These are phyloP conservation scores for Platycheirus albimanus DNA, from an alignment of 2,888 invertebrate genomes.

Conservation along the genomic window DNA sequence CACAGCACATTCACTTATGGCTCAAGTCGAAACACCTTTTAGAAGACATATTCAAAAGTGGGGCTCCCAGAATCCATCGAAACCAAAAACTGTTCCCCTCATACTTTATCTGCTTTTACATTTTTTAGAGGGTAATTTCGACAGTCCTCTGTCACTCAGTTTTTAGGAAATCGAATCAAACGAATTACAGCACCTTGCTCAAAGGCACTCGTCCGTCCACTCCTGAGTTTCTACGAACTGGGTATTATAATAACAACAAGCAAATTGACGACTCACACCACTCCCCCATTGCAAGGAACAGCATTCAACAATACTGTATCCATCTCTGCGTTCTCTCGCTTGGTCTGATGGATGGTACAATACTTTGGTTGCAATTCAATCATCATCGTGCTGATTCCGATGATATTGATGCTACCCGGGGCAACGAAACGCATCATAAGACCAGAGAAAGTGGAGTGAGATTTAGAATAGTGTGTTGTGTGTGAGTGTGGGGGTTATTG, in stretches of 20 bases:
- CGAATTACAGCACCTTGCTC: no score
- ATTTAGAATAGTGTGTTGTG: background rate
- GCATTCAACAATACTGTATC: background rate
- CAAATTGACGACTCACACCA: conserved; percentile 43
- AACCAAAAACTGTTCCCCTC: no score
- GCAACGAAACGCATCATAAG: conserved; percentile 43
- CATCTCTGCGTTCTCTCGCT: conserved; percentile 15
- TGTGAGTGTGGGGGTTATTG: background rate
- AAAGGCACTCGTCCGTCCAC: no score
- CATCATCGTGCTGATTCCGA: conserved; percentile 59
- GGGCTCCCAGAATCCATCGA: no score
- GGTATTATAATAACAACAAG: conserved; percentile 38
- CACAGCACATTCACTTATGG: no score
- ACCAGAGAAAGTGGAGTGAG: background rate
- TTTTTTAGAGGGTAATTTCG: no score
- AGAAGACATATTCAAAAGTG: no score
- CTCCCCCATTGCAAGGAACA: background rate
- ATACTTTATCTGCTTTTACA: no score
- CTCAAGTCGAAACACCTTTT: no score
- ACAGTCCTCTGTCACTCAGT: no score
- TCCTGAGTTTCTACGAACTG: background rate
- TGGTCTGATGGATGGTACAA: conserved; percentile 31
- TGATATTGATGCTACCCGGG: conserved; percentile 59
- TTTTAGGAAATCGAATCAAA: no score
- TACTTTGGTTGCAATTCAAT: conserved; percentile 70